Base-by-base conservation (phyloP, 1,140 invertebrate genomes). In the Octopus bimaculoides region DNA sequence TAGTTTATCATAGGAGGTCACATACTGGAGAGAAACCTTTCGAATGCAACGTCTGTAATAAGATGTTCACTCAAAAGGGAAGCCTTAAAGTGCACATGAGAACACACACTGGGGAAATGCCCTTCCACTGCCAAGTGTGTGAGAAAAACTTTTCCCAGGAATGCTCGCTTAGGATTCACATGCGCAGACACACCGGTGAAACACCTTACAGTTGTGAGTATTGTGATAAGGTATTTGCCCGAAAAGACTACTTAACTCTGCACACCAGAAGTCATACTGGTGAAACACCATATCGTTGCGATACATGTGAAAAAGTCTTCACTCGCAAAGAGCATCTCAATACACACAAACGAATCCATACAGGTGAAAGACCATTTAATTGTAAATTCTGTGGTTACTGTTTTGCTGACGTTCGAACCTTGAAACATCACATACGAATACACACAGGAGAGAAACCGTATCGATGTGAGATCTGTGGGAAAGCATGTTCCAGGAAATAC, bases 151-250 rank as follows among this genome's bases (percentile, higher is more conserved):
- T 75, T 75, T 75, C 17, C 10, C 17, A 52, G 4, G 17, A 41
- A 76, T 17, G 53, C 14, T 54, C 7, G 1, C 52, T 80, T 3
- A 54, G 26, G 4, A 54, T 52, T 14, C 79, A 80, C 53, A 10
- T 56, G 41, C 4, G 66, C 4, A 76, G n/a, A 7, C 79, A 80
- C 55, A 80, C 79, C 2, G 74, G 74, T 5, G 74, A 75, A 41
- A 75, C 26, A 8, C 74, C 74, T 20, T 97, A 95, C 85, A 93
- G 93, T 54, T 97, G 96, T 88, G 95, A 96, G 91, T 94, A 94
- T 71, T 97, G 96, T 89, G 95, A 94, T 78, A 97, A 97, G 88
- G 95, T 94, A 1, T 97, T 96, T 88, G 95, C 96, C 52, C 82
- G 81, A 41, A 79, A 80, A 53, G 74, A 61, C 26, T 76, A 83